Base-by-base conservation (phyloP, 2,113 vertebrate genomes). In the Apaloderma vittatum region DNA sequence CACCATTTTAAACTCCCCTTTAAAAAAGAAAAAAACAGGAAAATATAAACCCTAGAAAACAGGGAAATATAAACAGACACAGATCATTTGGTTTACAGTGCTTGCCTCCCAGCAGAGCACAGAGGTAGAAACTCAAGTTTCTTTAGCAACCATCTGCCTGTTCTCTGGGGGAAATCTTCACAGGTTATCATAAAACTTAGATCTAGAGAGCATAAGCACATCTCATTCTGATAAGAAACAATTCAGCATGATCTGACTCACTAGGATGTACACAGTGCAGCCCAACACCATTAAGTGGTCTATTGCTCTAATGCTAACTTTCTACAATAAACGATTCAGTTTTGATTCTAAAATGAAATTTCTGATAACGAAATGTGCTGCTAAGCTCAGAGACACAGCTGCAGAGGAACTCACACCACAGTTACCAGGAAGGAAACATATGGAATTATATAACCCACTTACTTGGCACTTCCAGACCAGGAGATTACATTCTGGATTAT, bases 341-440 rank as follows among this genome's bases (percentile, higher is more conserved):
- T 91, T 89, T 67, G 32, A 57, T 82, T 82, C 58, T 49, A 58
- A 68, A 84, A 57, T 36, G 70, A 15, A 49, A 45, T 90, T 95
- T 94, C 66, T 91, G 58, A 52, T 55, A 54, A 78, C 9, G 19
- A 52, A 84, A 78, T 24, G 19, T 43, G 40, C 27, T 63, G 2
- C 49, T 65, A 48, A 73, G 21, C n/a, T 76, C 46, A 89, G 61
- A 81, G 67, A 37, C 34, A 29, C 23, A 86, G 36, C 34, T 67
- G 34, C 45, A 67, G 27, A 86, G 30, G 8, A 77, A 61, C 29
- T 76, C 10, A 43, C 27, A 62, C 19, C 21, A 62, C 20, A 63
- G 17, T 10, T 57, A 85, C 2, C 32, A 66, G 59, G 20, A 68
- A 92, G 14, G 14, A 68, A 85, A 73, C 49, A 27, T 3, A 78